Evolutionary conservation across 2,797 vertebrate species (phyloP), one percentile per base, ranked within the genome.

Genomic region (Chromobotia macracanthus): DNA sequence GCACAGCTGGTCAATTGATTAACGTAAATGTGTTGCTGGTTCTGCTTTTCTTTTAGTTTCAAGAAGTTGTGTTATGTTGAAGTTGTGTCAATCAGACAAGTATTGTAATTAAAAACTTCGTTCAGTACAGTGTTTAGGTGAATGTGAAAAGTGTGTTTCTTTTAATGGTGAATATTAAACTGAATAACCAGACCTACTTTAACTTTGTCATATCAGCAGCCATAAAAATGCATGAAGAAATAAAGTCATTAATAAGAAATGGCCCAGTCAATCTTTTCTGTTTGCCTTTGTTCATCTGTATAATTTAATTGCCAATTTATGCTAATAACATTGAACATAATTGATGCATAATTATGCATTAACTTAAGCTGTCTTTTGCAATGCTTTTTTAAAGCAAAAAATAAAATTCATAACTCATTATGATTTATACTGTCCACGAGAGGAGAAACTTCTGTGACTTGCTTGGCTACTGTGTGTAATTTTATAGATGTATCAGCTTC

Each of bases 191-290:
- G 80, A 41, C 75, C 75, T 79, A 55, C 86, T 89, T 89, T 87
- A 76, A 90, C 82, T 82, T 77, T 82, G 81, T 83, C 85, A 80
- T 86, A 87, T 75, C 82, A 81, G 31, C 83, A 51, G 9, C 11
- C 71, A 85, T 88, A 89, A 84, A 90, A 91, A 91, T 87, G 89
- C 86, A 89, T 82, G 86, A 86, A 84, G 89, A 84, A 75, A 81
- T 44, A 77, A 82, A 70, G 67, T 78, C 84, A 90, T 91, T 88
- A 90, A 89, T 87, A 88, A 89, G 83, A 71, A 79, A 85, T 87
- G 44, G 85, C 71, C 75, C 58, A 83, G 84, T 86, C 80, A 88
- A 80, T 87, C 80, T 82, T 46, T 76, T 80, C 75, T 76, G 28
- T 72, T 71, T 75, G 28, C 60, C 21, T 75, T 58, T 66, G 55